Conservation (phyloP, 2,888 invertebrate species). For the Pterostichus niger region DNA sequence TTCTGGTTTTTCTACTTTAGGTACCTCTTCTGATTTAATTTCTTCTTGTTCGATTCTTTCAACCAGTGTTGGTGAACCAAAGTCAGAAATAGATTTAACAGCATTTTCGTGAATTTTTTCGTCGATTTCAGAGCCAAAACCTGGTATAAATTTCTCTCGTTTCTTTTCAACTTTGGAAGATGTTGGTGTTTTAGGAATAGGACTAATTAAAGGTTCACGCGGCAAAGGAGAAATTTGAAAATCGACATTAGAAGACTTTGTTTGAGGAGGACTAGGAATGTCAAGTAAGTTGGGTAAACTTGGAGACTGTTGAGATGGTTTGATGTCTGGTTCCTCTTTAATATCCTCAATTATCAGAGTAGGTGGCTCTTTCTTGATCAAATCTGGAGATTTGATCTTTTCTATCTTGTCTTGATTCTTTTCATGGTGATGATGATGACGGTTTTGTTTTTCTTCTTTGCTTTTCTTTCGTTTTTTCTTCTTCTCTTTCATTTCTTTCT, state of each 20-base stretch:
- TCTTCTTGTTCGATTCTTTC: conserved; percentile 70
- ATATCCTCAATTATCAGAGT: conserved; percentile 68
- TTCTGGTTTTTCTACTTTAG: conserved; percentile 73
- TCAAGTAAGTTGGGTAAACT: conserved; percentile 84
- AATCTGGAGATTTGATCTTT: conserved; percentile 73
- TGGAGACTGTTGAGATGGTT: conserved; percentile 79
- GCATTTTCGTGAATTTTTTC: conserved; percentile 88
- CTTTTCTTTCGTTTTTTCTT: conserved; percentile 92
- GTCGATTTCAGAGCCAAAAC: conserved; percentile 83
- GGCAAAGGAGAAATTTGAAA: conserved; percentile 73
- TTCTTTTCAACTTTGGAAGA: conserved; percentile 77
- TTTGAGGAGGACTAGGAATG: conserved; percentile 79
- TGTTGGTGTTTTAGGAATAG: conserved; percentile 81
- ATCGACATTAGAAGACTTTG: conserved; percentile 73
- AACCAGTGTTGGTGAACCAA: conserved; percentile 74
- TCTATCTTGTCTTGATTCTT: conserved; percentile 74
- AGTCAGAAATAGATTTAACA: conserved; percentile 87
- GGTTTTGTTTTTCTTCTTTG: conserved; percentile 87
- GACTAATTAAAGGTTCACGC: conserved; percentile 77
- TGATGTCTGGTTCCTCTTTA: conserved; percentile 73
- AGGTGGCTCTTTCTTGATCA: conserved; percentile 63
- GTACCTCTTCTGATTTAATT: conserved; percentile 74
- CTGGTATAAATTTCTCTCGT: conserved; percentile 83
- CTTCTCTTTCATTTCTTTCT: conserved; percentile 85
- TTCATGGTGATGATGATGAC: conserved; percentile 83